Evolutionary conservation across 2,797 vertebrate genomes (phyloP), one percentile per base, ranked within the genome.

Genomic region (Fistularia tabacaria): DNA sequence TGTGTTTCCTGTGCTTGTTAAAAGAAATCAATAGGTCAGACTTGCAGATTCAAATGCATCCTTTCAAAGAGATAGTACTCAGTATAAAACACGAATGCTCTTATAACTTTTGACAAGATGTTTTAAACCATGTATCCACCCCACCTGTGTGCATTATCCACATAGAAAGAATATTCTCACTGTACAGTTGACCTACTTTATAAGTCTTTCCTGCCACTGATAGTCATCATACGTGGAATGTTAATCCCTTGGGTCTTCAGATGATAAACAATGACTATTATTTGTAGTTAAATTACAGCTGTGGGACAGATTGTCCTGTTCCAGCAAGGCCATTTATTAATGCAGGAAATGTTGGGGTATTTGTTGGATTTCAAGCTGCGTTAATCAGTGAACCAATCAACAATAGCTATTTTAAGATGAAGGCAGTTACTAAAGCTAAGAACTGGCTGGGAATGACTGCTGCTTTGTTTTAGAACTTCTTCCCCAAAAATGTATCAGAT

Each of bases 281-380:
- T 56, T 67, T 11, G 36, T 54, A 49, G 61, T 70, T 9, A 64
- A 74, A 69, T 54, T 36, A 59, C 41, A 47, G 45, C 61, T 49
- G 12, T 49, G 51, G 63, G 57, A 64, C 48, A 69, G 53, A 67
- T 57, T 52, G 51, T 71, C 14, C 53, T 54, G 45, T 71, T 79
- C 46, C 52, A 57, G 54, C 49, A 49, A 66, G 54, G 49, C 49
- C 59, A 71, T 72, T 1, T n/a, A 73, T 67, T 76, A 74, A 46
- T 59, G 46, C 46, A 46, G 51, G 57, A 66, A 52, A 68, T 53
- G 36, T 55, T 38, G 45, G 50, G 15, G 40, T 49, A 42, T 64
- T 61, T 69, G 49, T 66, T 73, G 54, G 44, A 54, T 65, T 66
- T 60, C 60, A 77, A 78, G 62, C 43, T 67, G 62, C 66, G 73